These are phyloP conservation scores for Torymus aiolomorphi DNA, from an alignment of 2,888 invertebrate genomes.

Conservation along the genomic window DNA sequence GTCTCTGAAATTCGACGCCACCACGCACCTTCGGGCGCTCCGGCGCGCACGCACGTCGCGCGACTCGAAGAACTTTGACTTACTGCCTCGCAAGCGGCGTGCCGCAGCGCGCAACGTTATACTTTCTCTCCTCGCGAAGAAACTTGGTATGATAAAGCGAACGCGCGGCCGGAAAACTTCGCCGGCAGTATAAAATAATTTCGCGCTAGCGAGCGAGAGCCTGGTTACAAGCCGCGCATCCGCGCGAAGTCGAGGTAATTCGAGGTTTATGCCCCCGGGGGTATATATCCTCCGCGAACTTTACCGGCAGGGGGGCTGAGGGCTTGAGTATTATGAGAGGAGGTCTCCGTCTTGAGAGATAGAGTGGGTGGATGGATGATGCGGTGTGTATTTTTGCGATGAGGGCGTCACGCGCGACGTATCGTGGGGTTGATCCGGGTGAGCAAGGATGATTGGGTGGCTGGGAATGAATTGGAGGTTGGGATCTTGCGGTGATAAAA, in stretches of 20 bases:
- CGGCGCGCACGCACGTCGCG: neutral
- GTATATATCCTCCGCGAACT: slow-evolving; percentile 46
- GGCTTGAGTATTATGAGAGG: no score
- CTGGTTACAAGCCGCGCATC: slow-evolving; percentile 1
- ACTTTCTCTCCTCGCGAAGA: slow-evolving; percentile 35
- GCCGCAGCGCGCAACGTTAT: slow-evolving; percentile 2
- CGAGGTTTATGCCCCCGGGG: slow-evolving; percentile 56
- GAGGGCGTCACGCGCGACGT: no score
- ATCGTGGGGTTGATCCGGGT: no score
- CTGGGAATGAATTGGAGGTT: no score
- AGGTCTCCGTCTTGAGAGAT: no score
- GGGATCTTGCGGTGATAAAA: no score
- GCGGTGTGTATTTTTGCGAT: no score
- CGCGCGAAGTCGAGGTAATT: slow-evolving; percentile 48
- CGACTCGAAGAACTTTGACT: slow-evolving; percentile 47
- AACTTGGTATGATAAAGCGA: slow-evolving; percentile 54
- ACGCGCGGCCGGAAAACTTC: slow-evolving; percentile 49
- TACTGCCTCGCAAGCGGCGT: neutral
- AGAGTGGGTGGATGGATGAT: no score
- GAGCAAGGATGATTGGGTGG: no score
- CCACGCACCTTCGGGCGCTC: no score
- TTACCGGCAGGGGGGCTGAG: neutral
- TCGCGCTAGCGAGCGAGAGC: slow-evolving; percentile 46
- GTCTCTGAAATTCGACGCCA: no score
- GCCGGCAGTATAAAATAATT: slow-evolving; percentile 62